Conservation (phyloP, 2,797 vertebrate species). For the Odontamblyopus rebecca region DNA sequence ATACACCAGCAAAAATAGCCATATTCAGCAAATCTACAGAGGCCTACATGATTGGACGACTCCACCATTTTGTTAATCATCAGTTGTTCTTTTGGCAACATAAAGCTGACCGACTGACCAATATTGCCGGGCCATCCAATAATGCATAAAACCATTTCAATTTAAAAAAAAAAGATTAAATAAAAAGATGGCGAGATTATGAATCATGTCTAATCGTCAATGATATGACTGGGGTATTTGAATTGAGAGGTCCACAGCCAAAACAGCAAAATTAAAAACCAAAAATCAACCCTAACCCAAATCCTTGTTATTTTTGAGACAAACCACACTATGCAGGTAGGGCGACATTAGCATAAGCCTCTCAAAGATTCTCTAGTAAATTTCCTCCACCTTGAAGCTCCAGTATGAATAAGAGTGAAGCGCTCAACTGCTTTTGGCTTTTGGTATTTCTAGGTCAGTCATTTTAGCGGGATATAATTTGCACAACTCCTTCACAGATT, state of each 20-base stretch:
- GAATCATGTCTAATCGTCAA: too few species aligned
- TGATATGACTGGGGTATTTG: too few species aligned
- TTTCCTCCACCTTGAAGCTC: slow-evolving; percentile 3
- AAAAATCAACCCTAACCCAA: too few species aligned
- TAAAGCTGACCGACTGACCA: background rate
- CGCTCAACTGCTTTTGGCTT: slow-evolving; percentile 19
- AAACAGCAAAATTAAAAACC: too few species aligned
- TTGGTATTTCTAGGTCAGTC: slow-evolving; percentile 27
- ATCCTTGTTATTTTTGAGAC: background rate
- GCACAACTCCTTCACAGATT: slow-evolving; percentile 21
- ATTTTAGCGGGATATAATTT: slow-evolving; percentile 19
- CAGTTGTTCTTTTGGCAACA: background rate
- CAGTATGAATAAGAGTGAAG: slow-evolving; percentile 10
- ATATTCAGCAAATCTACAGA: background rate
- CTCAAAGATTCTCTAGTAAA: background rate
- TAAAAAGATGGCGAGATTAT: too few species aligned
- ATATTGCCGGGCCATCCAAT: background rate
- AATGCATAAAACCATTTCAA: background rate
- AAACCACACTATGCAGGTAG: background rate
- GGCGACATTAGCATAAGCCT: background rate
- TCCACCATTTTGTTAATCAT: background rate
- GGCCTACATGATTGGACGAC: background rate
- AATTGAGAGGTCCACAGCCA: too few species aligned
- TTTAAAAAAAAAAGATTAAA: too few species aligned
- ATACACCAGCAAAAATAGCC: background rate